Base-by-base conservation (phyloP, 2,113 vertebrate genomes). In the Morone saxatilis region DNA sequence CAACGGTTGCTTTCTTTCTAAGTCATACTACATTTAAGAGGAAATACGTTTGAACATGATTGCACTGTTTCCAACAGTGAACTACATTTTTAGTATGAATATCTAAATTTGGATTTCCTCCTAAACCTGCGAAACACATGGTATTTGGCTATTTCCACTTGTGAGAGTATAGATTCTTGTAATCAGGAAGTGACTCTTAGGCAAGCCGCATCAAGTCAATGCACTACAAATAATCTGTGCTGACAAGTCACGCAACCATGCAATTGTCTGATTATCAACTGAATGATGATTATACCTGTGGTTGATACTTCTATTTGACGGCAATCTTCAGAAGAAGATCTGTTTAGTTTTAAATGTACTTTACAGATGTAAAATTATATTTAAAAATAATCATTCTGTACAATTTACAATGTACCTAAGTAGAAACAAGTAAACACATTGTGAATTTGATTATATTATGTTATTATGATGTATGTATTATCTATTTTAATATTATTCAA, bases 101-200 rank as follows among this genome's bases (percentile, higher is more conserved):
- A 38, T 76, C 81, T 88, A 89, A 86, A 79, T 79, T 59, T 81
- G 69, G 71, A 90, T 86, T 88, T 90, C 83, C 83, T 82, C 41
- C 17, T 17, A 71, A 14, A 84, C 16, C 73, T 13, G 17, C 71
- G 70, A 70, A 78, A 77, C 82, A 79, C 48, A 76, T 54, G 61
- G 17, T 78, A 59, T 84, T 83, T 70, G 57, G 71, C 12, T 85
- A 66, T 85, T 91, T 90, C 86, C 86, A 86, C 74, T 80, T 78
- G 36, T 72, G 9, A 86, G 38, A 77, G 7, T 68, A 57, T 31
- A 88, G 72, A 54, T 83, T 91, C 66, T 76, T 79, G 45, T 83
- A 87, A 89, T 88, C 65, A 86, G 90, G 91, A 93, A 92, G 86
- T 90, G 48, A 25, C 31, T 84, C 85, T 90, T 80, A 4, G 61